Percentiles rank a stretch among this genome's conserved stretches.
These are phyloP conservation scores for Cinclus cinclus DNA, from an alignment of 2,113 vertebrate species.

Conservation along the genomic window DNA sequence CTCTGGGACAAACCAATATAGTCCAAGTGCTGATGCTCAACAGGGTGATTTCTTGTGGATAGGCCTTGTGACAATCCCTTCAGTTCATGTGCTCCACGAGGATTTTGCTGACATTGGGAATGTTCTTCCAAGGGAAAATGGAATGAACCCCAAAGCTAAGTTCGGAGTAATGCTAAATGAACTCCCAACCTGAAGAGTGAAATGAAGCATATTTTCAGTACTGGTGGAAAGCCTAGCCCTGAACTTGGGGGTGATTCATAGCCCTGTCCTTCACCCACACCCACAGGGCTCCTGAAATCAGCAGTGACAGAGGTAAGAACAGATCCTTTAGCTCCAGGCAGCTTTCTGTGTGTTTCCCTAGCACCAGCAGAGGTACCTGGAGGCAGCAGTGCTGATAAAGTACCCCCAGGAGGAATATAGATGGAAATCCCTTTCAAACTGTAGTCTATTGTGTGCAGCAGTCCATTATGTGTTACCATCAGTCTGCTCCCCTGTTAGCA, in stretches of 20 bases:
- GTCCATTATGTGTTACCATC: conserved; percentile 1
- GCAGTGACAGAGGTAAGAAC: background rate
- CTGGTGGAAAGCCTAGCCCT: background rate
- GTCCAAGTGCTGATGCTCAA: background rate
- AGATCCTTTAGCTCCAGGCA: background rate
- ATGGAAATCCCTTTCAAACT: conserved; percentile 45
- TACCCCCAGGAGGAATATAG: conserved; percentile 19
- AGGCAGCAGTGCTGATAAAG: conserved; percentile 5
- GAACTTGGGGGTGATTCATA: background rate
- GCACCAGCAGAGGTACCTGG: background rate
- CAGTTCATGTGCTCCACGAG: background rate
- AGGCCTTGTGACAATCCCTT: background rate
- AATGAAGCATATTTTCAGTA: background rate
- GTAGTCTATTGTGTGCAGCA: conserved; percentile 13
- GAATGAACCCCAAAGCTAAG: background rate
- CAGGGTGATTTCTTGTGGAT: background rate
- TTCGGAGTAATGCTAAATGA: background rate
- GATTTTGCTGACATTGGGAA: background rate
- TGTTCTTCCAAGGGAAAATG: background rate
- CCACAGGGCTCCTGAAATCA: background rate
- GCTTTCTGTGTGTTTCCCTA: background rate
- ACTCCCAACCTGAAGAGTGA: background rate
- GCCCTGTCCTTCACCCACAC: background rate
- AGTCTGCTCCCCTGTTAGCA: conserved; percentile 12
- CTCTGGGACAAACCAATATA: background rate